Conservation (phyloP, 2,888 invertebrate genomes). For the Chrysodeixis includens region DNA sequence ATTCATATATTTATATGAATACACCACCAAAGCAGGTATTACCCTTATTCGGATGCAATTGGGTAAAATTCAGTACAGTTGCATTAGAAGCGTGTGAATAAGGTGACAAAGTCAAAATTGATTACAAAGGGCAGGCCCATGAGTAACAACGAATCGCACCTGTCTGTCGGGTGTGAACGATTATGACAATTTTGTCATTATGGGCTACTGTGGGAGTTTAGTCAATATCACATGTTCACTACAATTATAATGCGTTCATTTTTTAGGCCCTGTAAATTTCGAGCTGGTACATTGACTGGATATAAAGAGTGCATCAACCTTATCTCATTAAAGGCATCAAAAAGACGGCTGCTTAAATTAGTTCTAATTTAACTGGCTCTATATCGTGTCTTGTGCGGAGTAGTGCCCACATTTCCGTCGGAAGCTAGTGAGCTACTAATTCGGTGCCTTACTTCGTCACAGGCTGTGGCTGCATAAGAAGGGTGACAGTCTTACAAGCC, state of each 20-base stretch:
- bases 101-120: conserved; percentile 77
- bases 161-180: conserved; percentile 76
- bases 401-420: conserved; percentile 85
- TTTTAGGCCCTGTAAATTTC: conserved; percentile 25
- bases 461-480: conserved; percentile 76
- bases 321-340: conserved; percentile 53
- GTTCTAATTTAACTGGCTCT: conserved; percentile 62
- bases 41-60: neutral
- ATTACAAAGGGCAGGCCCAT: conserved; percentile 66
- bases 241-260: conserved; percentile 21
- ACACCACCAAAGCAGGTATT: neutral
- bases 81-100: conserved; percentile 71
- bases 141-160: conserved; percentile 79
- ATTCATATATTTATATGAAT: neutral
- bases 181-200: conserved; percentile 76
- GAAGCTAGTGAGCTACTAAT: conserved; percentile 77
- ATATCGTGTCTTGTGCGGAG: conserved; percentile 62
- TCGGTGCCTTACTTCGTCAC: conserved; percentile 82
- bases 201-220: conserved; percentile 72
- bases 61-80: conserved; percentile 36
- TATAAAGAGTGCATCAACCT: conserved; percentile 50
- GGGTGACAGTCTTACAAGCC: conserved; percentile 78
- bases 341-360: conserved; percentile 64
- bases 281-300: conserved; percentile 33
- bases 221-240: conserved; percentile 33